A percentile compares a stretch with the other conserved stretches of the same genome.
Conservation (phyloP, 35 echinoderm and acorn worm genomes). For the Chiridota heheva region DNA sequence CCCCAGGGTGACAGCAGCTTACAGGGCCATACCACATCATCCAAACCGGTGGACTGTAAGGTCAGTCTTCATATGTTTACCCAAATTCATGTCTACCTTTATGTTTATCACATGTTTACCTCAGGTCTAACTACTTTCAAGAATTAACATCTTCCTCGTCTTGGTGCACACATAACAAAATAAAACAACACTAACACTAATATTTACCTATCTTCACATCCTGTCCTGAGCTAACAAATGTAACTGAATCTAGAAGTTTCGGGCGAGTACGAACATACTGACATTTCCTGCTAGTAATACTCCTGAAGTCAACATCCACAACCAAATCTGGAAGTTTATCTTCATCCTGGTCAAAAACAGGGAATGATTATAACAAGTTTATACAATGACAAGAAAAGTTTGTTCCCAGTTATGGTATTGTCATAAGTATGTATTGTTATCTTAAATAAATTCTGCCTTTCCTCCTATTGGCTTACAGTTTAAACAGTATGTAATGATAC, state of each 20-base stretch:
- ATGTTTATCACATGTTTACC: too few species aligned
- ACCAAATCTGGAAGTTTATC: constrained; percentile 55
- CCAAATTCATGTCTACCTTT: too few species aligned
- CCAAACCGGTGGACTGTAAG: too few species aligned
- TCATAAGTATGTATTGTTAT: too few species aligned
- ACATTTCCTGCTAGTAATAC: constrained; percentile 89
- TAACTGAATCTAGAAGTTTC: constrained; percentile 49
- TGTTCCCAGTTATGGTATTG: too few species aligned
- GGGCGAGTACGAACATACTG: constrained; percentile 56
- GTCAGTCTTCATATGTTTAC: too few species aligned
- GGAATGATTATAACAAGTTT: not conserved
- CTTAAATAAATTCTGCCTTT: too few species aligned
- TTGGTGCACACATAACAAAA: not conserved
- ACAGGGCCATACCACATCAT: too few species aligned
- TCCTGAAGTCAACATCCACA: constrained; percentile 86
- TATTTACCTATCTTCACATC: constrained; percentile 57
- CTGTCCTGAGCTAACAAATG: constrained; percentile 30
- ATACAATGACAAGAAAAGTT: too few species aligned
- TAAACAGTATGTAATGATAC: too few species aligned
- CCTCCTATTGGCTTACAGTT: too few species aligned
- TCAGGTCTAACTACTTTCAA: not conserved
- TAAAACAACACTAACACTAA: not conserved
- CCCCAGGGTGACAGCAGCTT: too few species aligned
- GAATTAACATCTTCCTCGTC: not conserved
- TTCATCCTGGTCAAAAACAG: constrained; percentile 69